phyloP scores from a whole-genome alignment of 2,797 vertebrate species.

The Cuniculus paca region DNA sequence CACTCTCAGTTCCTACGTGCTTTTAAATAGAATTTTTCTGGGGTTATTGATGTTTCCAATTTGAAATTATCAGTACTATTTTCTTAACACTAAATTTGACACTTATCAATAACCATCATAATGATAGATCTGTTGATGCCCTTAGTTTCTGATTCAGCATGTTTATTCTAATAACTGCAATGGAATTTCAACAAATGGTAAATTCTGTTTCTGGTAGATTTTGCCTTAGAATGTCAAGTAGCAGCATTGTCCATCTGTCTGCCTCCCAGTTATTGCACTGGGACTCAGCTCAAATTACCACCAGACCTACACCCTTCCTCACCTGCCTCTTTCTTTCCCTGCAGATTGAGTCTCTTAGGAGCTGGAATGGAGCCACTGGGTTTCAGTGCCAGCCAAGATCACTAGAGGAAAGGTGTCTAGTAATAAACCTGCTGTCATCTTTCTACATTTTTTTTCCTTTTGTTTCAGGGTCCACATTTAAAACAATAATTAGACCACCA shows the following conservation, averaged over 20 bases:
- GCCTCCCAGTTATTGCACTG: background rate
- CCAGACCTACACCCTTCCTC: background rate
- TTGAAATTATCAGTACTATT: background rate
- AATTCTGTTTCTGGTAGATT: background rate
- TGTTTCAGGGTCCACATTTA: background rate
- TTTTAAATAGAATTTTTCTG: constrained; percentile 56
- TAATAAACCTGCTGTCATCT: background rate
- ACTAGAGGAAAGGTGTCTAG: background rate
- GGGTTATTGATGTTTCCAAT: background rate
- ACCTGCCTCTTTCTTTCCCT: background rate
- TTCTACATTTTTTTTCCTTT: background rate
- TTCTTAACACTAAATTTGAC: background rate
- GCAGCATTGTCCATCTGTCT: background rate
- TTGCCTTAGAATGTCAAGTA: background rate
- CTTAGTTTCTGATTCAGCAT: background rate
- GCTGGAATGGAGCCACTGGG: background rate
- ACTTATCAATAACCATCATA: background rate
- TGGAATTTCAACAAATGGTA: background rate
- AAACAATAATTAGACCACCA: background rate
- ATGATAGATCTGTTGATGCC: background rate
- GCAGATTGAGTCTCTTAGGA: background rate
- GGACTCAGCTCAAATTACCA: background rate
- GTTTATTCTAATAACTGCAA: background rate
- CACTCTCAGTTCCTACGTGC: background rate
- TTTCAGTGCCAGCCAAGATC: background rate